phyloP scores from a whole-genome alignment of 2,113 vertebrate species.

The Vanacampus margaritifer region DNA sequence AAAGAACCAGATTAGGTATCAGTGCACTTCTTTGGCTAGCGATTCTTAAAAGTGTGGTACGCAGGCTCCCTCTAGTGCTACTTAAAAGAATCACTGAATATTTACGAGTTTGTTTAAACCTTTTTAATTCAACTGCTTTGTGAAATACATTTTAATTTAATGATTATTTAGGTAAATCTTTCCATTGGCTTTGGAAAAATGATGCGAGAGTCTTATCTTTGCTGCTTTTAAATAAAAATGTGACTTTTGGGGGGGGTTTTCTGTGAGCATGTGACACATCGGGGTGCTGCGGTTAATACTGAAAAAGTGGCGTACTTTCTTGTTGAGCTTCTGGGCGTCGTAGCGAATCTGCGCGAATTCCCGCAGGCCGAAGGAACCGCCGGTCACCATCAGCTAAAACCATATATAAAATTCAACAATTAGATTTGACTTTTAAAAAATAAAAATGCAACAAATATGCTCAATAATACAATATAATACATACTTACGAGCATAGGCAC shows the following conservation, averaged over 20 bases:
- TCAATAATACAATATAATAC: too few relatives aligned
- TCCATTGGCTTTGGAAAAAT: too few relatives aligned
- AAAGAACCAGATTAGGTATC: background rate
- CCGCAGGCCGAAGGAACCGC: slow-evolving; percentile 89
- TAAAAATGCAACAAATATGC: too few relatives aligned
- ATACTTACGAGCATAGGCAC: slow-evolving; percentile 85
- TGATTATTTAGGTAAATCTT: too few relatives aligned
- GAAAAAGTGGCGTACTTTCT: slow-evolving; percentile 70
- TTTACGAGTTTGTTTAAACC: too few relatives aligned
- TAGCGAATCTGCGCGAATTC: slow-evolving; percentile 95
- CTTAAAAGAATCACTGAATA: too few relatives aligned
- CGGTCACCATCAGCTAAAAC: slow-evolving; percentile 83
- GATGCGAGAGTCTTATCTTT: background rate
- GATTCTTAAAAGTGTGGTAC: too few relatives aligned
- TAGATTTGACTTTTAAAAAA: background rate
- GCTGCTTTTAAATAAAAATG: background rate
- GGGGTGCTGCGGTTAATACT: background rate
- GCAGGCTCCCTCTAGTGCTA: too few relatives aligned
- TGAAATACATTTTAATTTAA: too few relatives aligned
- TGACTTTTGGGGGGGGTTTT: background rate
- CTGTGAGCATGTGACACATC: background rate
- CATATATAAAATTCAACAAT: background rate
- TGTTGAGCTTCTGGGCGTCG: slow-evolving; percentile 79
- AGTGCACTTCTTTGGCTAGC: background rate
- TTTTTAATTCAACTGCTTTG: too few relatives aligned